Evolutionary conservation across 2,888 invertebrate species (phyloP).

Genomic region (Sesia bembeciformis): DNA sequence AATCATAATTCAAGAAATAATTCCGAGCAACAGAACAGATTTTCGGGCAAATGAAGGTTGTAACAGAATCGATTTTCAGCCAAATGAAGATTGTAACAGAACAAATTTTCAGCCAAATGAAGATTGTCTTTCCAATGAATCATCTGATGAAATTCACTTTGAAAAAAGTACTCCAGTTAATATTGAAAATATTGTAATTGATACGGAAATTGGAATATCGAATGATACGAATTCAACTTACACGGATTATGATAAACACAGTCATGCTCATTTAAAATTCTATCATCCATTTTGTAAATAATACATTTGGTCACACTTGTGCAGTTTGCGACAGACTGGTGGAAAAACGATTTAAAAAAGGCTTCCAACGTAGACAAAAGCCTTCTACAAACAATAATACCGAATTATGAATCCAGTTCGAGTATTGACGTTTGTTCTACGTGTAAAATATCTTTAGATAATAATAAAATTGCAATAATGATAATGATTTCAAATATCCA

Average conservation of each 20-base stretch:
- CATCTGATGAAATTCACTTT: too few species aligned
- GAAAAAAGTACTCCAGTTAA: too few species aligned
- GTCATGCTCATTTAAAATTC: too few species aligned
- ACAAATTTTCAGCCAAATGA: too few species aligned
- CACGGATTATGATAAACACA: too few species aligned
- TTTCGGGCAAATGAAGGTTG: too few species aligned
- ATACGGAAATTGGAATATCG: too few species aligned
- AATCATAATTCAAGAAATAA: not conserved
- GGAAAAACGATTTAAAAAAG: conserved; percentile 9
- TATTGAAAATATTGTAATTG: too few species aligned
- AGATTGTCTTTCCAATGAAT: too few species aligned
- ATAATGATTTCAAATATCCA: conserved; percentile 22
- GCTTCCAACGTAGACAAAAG: not conserved
- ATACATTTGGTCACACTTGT: conserved; percentile 18
- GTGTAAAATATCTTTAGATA: conserved; percentile 5
- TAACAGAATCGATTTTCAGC: too few species aligned
- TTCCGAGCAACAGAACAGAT: not conserved
- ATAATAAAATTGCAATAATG: conserved; percentile 10
- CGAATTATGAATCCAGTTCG: too few species aligned
- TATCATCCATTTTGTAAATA: conserved; percentile 7
- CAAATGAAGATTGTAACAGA: not conserved
- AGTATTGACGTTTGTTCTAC: conserved; percentile 3
- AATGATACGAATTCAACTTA: too few species aligned
- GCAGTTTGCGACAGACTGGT: conserved; percentile 17
- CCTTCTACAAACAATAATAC: not conserved